Evolutionary conservation across 1,140 invertebrate genomes (phyloP), one percentile per base, ranked within the genome.

Genomic region (Eupeodes corollae): DNA sequence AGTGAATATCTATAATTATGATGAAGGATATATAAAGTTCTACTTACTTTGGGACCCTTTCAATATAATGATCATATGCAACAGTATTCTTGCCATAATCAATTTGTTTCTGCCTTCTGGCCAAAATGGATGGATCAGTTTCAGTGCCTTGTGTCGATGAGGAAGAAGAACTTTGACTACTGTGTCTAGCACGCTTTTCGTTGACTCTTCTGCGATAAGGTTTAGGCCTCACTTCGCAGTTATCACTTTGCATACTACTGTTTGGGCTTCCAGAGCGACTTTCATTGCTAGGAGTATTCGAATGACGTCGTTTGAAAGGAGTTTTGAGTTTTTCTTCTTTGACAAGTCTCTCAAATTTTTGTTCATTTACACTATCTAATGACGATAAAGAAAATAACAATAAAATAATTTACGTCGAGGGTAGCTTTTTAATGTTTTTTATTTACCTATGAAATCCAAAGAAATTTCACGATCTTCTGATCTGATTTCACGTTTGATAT

Each of bases 51-150:
- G 87, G 86, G 35, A 94, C 74, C 51, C 73, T 52, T 57, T 78
- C 70, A 1, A 75, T 61, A 55, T 93, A 96, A 67, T 79, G 80
- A 44, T 86, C 79, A 70, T 96, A 96, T 34, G 86, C 88, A 50
- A 83, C 68, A 11, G 91, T 95, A 62, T 92, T 93, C 73, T 94
- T 95, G 16, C 92, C 92, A 74, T 90, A 94, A 65, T 94, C 88
- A 64, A 96, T 91, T 70, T 93, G 88, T 69, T 94, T 95, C 61
- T 93, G 88, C 46, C 91, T 76, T 49, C 91, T 76, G 31, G 76
- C 66, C 48, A 96, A 63, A 10, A 88, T 68, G 15, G 52, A 68
- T 13, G 79, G 74, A 74, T 94, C 87, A 31, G 75, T 80, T 71
- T 93, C 88, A 52, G 78, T 65, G 53, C 82, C 77, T 21, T 66